Evolutionary conservation across 2,113 vertebrate species (phyloP), one percentile per base, ranked within the genome.

Genomic region (Danionella cerebrum): DNA sequence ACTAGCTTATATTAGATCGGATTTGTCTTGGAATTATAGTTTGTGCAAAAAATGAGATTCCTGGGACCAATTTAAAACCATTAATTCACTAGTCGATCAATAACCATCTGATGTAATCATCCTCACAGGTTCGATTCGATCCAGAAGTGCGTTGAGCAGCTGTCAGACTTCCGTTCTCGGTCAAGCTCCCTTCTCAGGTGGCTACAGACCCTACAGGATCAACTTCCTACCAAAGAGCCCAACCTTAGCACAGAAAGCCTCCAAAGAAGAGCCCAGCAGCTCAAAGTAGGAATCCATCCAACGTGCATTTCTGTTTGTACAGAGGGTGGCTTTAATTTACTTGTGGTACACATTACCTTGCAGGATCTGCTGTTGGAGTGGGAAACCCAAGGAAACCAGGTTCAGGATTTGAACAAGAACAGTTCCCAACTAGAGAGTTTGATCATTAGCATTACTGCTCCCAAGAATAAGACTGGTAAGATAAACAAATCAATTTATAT

Each of bases 391-490:
- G 84, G 82, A 12, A 59, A 76, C 5, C 82, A 89, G 13, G 89
- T 97, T 41, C 90, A 93, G 78, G 92, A 96, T 59, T 88, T 98
- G 19, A 87, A 87, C 71, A 84, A 78, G 76, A 90, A 86, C 21
- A 92, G 95, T 60, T 89, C 90, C 0, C 88, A 97, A 77, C 84
- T 99, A 77, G 96, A 99, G 86, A 88, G 86, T 31, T 82, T 92
- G 45, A 94, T 99, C n/a, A 79, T 97, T 74, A 90, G 91, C 71
- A 90, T 96, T 8, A 98, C 94, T 0, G 88, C 94, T 6, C 91
- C 96, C 1, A 86, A 89, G 68, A 86, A 78, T 75, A 90, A 94
- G 1, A 75, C 84, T 36, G 92, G 94, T 87, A 73, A 85, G 70
- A 85, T 83, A 73, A 83, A n/a, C n/a, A n/a, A n/a, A n/a, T n/a